phyloP scores from a whole-genome alignment of 1,140 invertebrate species.

The Himalopsyche phryganea region DNA sequence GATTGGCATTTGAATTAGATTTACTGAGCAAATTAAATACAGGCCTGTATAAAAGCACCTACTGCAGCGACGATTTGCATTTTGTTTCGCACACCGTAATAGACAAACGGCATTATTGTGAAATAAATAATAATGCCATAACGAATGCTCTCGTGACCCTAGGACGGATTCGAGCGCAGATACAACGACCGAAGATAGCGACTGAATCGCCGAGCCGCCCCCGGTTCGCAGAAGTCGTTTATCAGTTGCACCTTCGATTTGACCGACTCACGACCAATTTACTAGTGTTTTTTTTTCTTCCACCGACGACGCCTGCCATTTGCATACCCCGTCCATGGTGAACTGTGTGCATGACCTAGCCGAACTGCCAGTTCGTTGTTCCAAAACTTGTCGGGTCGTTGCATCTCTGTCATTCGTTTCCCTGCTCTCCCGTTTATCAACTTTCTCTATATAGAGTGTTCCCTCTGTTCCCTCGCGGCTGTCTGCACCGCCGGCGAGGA shows the following conservation, averaged over 20 bases:
- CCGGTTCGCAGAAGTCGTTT: no score
- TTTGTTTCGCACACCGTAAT: no score
- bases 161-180: not conserved
- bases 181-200: not conserved
- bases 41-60: no score
- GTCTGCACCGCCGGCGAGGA: not conserved
- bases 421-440: conserved; percentile 14
- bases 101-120: no score
- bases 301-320: not conserved
- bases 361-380: conserved; percentile 19
- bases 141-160: not conserved
- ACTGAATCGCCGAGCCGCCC: not conserved
- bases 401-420: conserved; percentile 12
- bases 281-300: no score
- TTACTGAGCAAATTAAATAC: no score
- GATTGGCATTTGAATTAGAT: no score
- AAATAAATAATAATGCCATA: not conserved
- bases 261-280: no score
- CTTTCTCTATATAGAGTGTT: not conserved
- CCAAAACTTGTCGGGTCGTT: conserved; percentile 24
- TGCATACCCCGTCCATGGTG: conserved; percentile 13
- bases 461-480: not conserved
- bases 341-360: conserved; percentile 29
- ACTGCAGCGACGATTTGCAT: no score
- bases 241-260: no score